phyloP scores from a whole-genome alignment of 2,888 invertebrate species.

The Brachyopa scutellaris region DNA sequence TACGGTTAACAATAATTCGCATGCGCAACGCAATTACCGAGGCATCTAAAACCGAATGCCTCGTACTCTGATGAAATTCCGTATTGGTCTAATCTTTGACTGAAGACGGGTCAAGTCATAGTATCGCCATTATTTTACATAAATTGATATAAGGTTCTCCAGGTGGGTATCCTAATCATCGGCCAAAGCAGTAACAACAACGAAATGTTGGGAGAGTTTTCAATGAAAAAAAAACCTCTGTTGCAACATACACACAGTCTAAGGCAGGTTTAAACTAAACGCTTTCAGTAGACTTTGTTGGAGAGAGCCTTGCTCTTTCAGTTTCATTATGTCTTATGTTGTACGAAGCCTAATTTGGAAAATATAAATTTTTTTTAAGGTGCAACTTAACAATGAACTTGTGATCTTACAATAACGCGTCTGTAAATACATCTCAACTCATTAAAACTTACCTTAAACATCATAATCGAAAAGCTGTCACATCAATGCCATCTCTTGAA shows the following conservation, averaged over 20 bases:
- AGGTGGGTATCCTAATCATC: not conserved
- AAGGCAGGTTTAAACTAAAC: conserved; percentile 2
- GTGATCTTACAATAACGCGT: conserved; percentile 50
- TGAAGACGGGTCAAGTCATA: conserved; percentile 33
- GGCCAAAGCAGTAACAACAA: not conserved
- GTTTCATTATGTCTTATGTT: conserved; percentile 10
- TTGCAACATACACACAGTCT: conserved; percentile 14
- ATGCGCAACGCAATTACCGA: conserved; percentile 61
- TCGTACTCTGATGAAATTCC: conserved; percentile 41
- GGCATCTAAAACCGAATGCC: conserved; percentile 39
- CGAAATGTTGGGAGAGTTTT: conserved; percentile 16
- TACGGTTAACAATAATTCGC: conserved; percentile 50
- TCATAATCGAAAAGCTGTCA: conserved; percentile 49
- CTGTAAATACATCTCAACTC: conserved; percentile 22
- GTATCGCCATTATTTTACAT: conserved; percentile 27
- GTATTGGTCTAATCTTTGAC: conserved; percentile 26
- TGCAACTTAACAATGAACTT: conserved; percentile 58
- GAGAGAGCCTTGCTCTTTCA: conserved; percentile 13
- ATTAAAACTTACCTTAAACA: conserved; percentile 31
- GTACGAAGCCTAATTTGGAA: conserved; percentile 5
- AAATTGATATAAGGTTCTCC: not conserved
- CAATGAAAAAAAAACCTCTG: conserved; percentile 11
- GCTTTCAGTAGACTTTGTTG: conserved; percentile 12
- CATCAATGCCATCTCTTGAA: conserved; percentile 26
- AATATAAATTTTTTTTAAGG: too few species aligned